These are phyloP conservation scores for Athene noctua DNA, from an alignment of 2,113 vertebrate species.

Conservation along the genomic window DNA sequence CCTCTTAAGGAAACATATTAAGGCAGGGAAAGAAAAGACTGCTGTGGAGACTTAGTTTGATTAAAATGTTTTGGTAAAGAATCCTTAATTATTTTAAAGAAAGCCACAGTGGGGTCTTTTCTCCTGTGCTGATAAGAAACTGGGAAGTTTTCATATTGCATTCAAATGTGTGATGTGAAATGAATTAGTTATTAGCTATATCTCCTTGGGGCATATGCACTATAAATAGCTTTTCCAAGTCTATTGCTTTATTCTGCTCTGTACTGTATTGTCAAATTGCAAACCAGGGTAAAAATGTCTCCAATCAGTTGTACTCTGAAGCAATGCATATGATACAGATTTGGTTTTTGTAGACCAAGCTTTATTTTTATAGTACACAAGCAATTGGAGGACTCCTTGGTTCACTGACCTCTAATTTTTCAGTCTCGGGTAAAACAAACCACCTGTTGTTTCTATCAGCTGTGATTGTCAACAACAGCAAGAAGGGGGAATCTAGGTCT, in stretches of 20 bases:
- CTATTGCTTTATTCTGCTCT: slow-evolving; percentile 29
- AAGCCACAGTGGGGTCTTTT: slow-evolving; percentile 21
- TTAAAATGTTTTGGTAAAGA: slow-evolving; percentile 56
- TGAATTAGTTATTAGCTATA: slow-evolving; percentile 48
- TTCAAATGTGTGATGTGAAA: slow-evolving; percentile 31
- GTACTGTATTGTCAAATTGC: not conserved
- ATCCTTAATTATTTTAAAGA: slow-evolving; percentile 54
- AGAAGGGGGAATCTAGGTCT: not conserved
- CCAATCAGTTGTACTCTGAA: not conserved
- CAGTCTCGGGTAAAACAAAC: not conserved
- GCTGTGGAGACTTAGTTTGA: slow-evolving; percentile 11
- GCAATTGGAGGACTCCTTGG: not conserved
- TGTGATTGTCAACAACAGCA: not conserved
- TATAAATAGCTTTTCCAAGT: slow-evolving; percentile 56
- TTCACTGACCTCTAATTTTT: not conserved
- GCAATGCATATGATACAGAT: not conserved
- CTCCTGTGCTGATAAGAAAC: slow-evolving; percentile 33
- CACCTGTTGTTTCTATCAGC: not conserved
- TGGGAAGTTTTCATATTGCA: slow-evolving; percentile 30
- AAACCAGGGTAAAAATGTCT: not conserved
- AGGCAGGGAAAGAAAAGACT: not conserved
- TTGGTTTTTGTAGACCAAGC: not conserved
- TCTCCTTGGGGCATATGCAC: slow-evolving; percentile 4
- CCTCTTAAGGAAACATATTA: not conserved
- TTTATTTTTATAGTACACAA: not conserved